Evolutionary conservation across 1,140 invertebrate genomes (phyloP), one percentile per base, ranked within the genome.

Genomic region (Propsilocerus akamusi): DNA sequence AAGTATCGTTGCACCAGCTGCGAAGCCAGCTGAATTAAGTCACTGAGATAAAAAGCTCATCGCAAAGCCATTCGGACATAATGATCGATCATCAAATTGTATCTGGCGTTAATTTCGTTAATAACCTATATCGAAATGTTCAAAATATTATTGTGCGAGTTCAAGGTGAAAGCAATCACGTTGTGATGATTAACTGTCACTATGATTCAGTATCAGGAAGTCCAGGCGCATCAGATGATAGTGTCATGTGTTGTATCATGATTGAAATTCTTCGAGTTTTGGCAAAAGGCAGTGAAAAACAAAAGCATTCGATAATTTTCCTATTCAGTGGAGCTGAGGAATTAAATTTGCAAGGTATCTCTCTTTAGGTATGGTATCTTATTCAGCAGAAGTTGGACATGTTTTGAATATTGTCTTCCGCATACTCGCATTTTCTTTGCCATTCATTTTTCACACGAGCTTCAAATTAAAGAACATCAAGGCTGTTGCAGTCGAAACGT

Each of bases 301-400:
- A 88, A 48, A 63, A 65, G 46, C 78, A 86, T 68, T 78, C 83
- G 59, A 75, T 91, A 46, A 72, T 94, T 26, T 85, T 92, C 61
- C 72, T 91, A 28, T 89, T 93, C 59, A 93, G 93, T 68, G 87
- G 92, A 37, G 92, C 88, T 32, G 91, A 95, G 70, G 91, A 95
- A 71, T 91, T 89, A 72, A 77, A 89, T 53, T 68, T 93, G 60
- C 86, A 84, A 74, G 91, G 79, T 41, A 7, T 41, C 14, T 20
- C 4, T 41, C 5, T 20, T 17, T 41, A 5, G 34, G 34, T 20
- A 20, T 41, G 5, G 14, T 41, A 3, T 41, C 34, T 2, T 41
- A 41, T 41, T 7, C 34, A 20, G 34, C 34, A 17, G 11, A 4
- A 1, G 34, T 10, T 20, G 17, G 34, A 20, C 14, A 14, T 20